Conservation (phyloP, 2,113 vertebrate genomes). For the Cyprinodon brontotheroides region DNA sequence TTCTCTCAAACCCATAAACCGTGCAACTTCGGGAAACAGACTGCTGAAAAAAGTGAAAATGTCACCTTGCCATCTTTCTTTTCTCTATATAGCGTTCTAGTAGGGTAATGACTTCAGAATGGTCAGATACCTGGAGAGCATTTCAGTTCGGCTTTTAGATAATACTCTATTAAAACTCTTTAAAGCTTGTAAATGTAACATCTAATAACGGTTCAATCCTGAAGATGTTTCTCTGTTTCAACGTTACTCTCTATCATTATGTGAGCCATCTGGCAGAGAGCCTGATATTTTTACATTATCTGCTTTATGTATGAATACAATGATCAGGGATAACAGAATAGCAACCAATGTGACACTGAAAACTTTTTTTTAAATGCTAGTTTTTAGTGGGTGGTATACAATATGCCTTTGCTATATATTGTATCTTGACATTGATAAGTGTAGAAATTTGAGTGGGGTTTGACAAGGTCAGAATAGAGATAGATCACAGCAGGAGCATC, state of each 20-base stretch:
- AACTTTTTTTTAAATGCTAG: too few species aligned
- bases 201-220: too few species aligned
- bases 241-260: too few species aligned
- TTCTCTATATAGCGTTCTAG: neutral
- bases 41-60: slow-evolving; percentile 9
- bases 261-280: too few species aligned
- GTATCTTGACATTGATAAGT: neutral
- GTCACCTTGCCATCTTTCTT: slow-evolving; percentile 23
- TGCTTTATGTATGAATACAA: too few species aligned
- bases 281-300: too few species aligned
- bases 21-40: neutral
- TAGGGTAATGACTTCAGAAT: neutral
- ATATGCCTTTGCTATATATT: too few species aligned
- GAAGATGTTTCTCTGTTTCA: too few species aligned
- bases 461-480: neutral
- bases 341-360: too few species aligned
- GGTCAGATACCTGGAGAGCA: neutral
- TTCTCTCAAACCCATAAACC: neutral
- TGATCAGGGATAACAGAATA: too few species aligned
- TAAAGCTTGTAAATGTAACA: neutral
- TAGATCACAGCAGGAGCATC: neutral
- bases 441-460: neutral
- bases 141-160: neutral
- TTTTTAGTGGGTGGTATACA: too few species aligned
- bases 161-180: neutral